phyloP scores from a whole-genome alignment of 2,113 vertebrate species.

The Oplegnathus fasciatus region DNA sequence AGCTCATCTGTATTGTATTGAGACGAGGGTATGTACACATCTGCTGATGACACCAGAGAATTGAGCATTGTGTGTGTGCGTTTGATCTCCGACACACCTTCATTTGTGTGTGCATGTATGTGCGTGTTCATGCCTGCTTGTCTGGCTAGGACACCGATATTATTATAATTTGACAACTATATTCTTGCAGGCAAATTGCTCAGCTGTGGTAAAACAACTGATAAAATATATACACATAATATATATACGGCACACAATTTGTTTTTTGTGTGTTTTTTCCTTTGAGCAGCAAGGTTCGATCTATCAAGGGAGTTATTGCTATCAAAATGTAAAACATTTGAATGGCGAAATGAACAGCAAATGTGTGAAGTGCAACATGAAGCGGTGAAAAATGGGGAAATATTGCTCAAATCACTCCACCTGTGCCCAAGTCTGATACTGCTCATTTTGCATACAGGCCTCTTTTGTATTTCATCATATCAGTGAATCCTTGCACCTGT shows the following conservation, averaged over 20 bases:
- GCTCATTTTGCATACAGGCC: constrained; percentile 49
- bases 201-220: constrained; percentile 76
- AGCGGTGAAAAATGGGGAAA: constrained; percentile 33
- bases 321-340: constrained; percentile 74
- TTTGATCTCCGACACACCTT: constrained; percentile 22
- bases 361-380: constrained; percentile 37
- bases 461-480: constrained; percentile 57
- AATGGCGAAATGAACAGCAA: constrained; percentile 62
- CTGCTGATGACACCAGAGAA: constrained; percentile 80
- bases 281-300: constrained; percentile 34
- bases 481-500: constrained; percentile 35
- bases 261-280: constrained; percentile 17
- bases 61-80: constrained; percentile 36
- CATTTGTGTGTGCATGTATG: constrained; percentile 17
- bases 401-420: constrained; percentile 66
- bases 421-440: constrained; percentile 65
- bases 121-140: constrained; percentile 29
- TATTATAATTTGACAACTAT: constrained; percentile 67
- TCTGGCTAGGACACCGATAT: constrained; percentile 39
- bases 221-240: constrained; percentile 57
- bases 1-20: constrained; percentile 81
- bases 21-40: constrained; percentile 81
- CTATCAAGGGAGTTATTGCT: constrained; percentile 72
- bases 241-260: constrained; percentile 11
- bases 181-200: constrained; percentile 66